Evolutionary conservation across 1,140 invertebrate genomes (phyloP).

Genomic region (Brachionus sp.): DNA sequence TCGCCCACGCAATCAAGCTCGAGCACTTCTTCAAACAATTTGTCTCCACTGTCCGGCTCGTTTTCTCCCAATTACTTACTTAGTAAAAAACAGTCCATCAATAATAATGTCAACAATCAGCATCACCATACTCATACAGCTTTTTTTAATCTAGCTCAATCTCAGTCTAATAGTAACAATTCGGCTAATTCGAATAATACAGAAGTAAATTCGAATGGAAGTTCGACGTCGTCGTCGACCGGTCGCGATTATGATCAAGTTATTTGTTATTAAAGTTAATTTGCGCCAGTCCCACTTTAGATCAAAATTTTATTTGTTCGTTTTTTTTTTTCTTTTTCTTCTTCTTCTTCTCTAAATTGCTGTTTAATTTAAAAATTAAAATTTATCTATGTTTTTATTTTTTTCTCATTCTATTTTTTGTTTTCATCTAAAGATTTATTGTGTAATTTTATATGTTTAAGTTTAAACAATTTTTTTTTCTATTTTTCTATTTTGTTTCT

Average conservation of each 20-base stretch:
- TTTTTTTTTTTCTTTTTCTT: background rate
- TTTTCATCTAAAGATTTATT: background rate
- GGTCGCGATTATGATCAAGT: slow-evolving; percentile 21
- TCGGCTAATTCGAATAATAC: background rate
- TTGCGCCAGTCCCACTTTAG: background rate
- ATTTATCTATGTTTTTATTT: background rate
- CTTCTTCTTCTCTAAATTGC: background rate
- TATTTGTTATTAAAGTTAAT: slow-evolving; percentile 31
- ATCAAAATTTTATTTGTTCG: background rate
- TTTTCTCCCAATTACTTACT: slow-evolving; percentile 5
- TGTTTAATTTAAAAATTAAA: background rate
- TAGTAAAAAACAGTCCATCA: slow-evolving; percentile 27
- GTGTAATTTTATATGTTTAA: background rate
- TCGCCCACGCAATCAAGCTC: slow-evolving; percentile 14
- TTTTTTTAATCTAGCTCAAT: slow-evolving; percentile 8
- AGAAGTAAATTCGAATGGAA: background rate
- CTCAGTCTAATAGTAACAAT: background rate
- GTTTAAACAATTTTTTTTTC: background rate
- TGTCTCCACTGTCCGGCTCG: background rate
- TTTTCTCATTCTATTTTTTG: background rate
- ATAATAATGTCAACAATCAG: background rate
- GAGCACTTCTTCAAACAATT: background rate
- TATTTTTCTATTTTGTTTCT: background rate
- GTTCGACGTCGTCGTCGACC: background rate
- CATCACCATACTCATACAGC: background rate